A percentile compares a stretch with the other conserved stretches of the same genome.
These are phyloP conservation scores for Microctenopoma stevenorrisi DNA, from an alignment of 2,797 vertebrate species.

Conservation along the genomic window DNA sequence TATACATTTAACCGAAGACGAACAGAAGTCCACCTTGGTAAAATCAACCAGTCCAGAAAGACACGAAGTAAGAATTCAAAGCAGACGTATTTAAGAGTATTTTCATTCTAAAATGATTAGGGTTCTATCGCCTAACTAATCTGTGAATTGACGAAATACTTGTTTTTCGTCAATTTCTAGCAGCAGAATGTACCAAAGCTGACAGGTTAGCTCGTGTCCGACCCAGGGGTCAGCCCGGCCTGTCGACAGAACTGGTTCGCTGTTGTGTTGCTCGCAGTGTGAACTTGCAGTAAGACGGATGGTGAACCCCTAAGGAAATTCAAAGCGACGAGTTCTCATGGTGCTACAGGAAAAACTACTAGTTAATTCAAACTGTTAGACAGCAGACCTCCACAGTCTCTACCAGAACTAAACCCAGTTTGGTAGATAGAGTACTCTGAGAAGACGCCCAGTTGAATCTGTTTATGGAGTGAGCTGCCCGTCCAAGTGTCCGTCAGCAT, in stretches of 20 bases:
- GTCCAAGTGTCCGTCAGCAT: not conserved
- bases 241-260: not conserved
- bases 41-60: conserved; percentile 4
- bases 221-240: not conserved
- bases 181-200: conserved; percentile 11
- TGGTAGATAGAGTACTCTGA: not conserved
- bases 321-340: not conserved
- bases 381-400: no score
- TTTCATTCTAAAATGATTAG: no score
- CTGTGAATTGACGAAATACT: not conserved
- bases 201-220: not conserved
- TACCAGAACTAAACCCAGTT: no score
- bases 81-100: not conserved
- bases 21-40: not conserved
- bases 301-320: not conserved
- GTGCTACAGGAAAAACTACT: no score
- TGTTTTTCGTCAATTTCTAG: no score
- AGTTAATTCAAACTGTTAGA: no score
- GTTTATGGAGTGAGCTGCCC: conserved; percentile 1
- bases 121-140: not conserved
- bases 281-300: not conserved
- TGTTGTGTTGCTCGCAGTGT: conserved; percentile 31
- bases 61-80: not conserved
- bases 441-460: not conserved
- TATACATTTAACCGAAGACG: not conserved